Base-by-base conservation (phyloP, 1,140 invertebrate genomes). In the Akabosia matsudoensis region DNA sequence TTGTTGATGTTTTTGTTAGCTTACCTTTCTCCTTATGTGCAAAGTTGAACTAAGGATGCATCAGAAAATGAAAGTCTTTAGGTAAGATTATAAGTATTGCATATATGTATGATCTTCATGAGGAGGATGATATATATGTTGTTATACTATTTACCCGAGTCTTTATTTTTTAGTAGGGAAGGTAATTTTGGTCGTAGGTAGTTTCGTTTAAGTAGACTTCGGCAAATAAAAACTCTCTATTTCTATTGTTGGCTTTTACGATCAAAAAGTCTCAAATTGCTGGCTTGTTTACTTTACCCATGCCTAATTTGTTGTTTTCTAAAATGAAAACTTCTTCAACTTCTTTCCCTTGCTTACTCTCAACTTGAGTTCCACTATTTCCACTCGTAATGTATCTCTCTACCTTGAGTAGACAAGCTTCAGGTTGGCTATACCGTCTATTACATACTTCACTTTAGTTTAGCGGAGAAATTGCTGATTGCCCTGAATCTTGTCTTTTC, bases 261-360 rank as follows among this genome's bases (percentile, higher is more conserved):
- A 45, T 45, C 37, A 45, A 45, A 45, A 56, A 56, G 54, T 56
- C 54, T 56, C 54, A 56, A 56, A 56, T 56, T 56, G 54, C 54
- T 10, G n/a, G 22, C 54, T 56, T 56, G 54, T 56, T 56, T 56
- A 56, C 54, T 56, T 56, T 56, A 16, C 54, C 37, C 37, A 45
- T 45, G 37, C 37, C 37, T 45, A 45, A 45, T 45, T 45, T 45
- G 37, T 45, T 45, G 37, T 45, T 45, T 45, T 45, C 37, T 18
- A 45, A 45, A 7, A 45, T n/a, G n/a, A n/a, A n/a, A n/a, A n/a
- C n/a, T n/a, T n/a, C n/a, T n/a, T n/a, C n/a, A n/a, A n/a, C n/a
- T n/a, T n/a, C n/a, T n/a, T n/a, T n/a, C n/a, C n/a, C n/a, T n/a
- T n/a, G n/a, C n/a, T n/a, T n/a, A n/a, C n/a, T n/a, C n/a, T n/a